These are phyloP conservation scores for Liposcelis brunnea DNA, from an alignment of 2,888 invertebrate species.

Conservation along the genomic window DNA sequence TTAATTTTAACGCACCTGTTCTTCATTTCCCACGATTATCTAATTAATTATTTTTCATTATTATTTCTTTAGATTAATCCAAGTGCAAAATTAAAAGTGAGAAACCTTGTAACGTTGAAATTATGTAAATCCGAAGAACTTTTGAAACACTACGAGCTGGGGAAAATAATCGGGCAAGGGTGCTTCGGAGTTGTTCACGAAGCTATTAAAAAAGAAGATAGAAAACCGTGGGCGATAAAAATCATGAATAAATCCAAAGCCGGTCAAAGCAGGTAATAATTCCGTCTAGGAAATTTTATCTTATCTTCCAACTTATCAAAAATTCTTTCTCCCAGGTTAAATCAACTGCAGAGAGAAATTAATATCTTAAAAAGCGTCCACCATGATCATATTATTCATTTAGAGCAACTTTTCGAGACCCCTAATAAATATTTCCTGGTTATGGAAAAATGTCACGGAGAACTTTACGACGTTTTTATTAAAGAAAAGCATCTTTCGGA, in stretches of 20 bases:
- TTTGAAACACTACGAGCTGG: constrained; percentile 23
- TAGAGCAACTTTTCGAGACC: constrained; percentile 35
- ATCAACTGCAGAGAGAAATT: constrained; percentile 27
- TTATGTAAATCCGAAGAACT: constrained; percentile 19
- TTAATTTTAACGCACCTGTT: too few relatives aligned
- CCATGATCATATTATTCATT: constrained; percentile 35
- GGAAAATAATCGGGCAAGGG: constrained; percentile 27
- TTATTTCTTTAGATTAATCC: too few relatives aligned
- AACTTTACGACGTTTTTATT: constrained; percentile 27
- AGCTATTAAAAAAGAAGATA: constrained; percentile 24
- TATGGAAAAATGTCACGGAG: constrained; percentile 34
- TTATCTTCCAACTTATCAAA: neutral
- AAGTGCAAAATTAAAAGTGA: too few relatives aligned
- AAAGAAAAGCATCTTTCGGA: constrained; percentile 24
- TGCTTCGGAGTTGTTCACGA: constrained; percentile 27
- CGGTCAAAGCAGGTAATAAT: constrained; percentile 12
- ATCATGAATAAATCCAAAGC: constrained; percentile 26
- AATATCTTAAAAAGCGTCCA: constrained; percentile 34
- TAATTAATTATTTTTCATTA: too few relatives aligned
- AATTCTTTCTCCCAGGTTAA: constrained; percentile 17
- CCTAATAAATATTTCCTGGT: constrained; percentile 35
- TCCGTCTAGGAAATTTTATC: neutral
- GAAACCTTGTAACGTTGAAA: too few relatives aligned
- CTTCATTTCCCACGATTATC: too few relatives aligned
- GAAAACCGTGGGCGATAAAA: constrained; percentile 27